A percentile compares a stretch with the other conserved stretches of the same genome.
These are phyloP conservation scores for Probaryconus sp. DNA, from an alignment of 1,140 invertebrate species.

Conservation along the genomic window DNA sequence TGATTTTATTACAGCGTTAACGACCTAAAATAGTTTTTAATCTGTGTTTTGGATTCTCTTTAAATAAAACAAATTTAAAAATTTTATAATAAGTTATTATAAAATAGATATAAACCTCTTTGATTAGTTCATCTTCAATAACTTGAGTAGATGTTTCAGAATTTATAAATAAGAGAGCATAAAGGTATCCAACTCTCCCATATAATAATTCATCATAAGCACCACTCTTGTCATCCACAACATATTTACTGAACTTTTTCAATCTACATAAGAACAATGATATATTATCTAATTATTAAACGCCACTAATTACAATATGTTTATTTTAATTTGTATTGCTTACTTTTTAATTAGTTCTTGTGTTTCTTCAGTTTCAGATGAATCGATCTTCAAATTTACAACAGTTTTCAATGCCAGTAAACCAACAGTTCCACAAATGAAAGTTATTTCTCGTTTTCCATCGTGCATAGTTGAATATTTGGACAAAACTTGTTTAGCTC, in stretches of 20 bases:
- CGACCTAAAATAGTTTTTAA: conserved; percentile 77
- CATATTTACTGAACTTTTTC: conserved; percentile 76
- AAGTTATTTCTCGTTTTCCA: too few species aligned
- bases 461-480: too few species aligned
- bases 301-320: too few species aligned
- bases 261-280: conserved; percentile 75
- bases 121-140: conserved; percentile 76
- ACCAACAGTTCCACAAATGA: too few species aligned
- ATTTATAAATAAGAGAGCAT: conserved; percentile 85
- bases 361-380: too few species aligned
- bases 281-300: conserved; percentile 12
- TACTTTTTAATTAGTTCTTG: too few species aligned
- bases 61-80: conserved; percentile 6
- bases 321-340: too few species aligned
- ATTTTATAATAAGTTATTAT: conserved; percentile 6
- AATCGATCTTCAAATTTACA: too few species aligned
- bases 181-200: conserved; percentile 91
- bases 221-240: conserved; percentile 76
- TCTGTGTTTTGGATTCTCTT: not conserved
- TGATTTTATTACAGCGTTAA: conserved; percentile 82
- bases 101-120: conserved; percentile 70
- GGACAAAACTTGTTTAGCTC: too few species aligned
- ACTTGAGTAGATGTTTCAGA: conserved; percentile 79
- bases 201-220: conserved; percentile 91
- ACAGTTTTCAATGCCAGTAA: too few species aligned